Evolutionary conservation across 1,140 invertebrate genomes (phyloP).

Genomic region (Coptotermes formosanus): DNA sequence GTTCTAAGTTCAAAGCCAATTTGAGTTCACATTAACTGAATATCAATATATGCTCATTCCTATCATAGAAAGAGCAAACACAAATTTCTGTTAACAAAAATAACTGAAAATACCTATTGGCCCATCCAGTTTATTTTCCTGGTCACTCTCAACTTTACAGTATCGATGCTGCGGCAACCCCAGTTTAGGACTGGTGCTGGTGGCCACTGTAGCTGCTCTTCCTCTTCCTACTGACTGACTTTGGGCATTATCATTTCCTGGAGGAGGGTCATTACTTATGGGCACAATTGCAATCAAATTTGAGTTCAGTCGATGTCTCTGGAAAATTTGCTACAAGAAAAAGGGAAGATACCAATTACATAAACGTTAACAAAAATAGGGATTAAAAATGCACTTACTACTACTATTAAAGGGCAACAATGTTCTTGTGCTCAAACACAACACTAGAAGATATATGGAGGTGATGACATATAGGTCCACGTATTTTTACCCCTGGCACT

Average conservation of each 20-base stretch:
- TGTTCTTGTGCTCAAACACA: no score
- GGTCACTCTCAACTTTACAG: slow-evolving; percentile 22
- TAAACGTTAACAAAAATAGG: no score
- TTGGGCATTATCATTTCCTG: neutral
- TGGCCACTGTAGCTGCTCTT: neutral
- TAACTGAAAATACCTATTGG: neutral
- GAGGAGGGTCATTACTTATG: slow-evolving; percentile 22
- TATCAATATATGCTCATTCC: no score
- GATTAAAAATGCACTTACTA: no score
- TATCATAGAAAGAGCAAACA: no score
- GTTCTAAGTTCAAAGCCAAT: no score
- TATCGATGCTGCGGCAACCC: slow-evolving; percentile 30
- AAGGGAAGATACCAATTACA: neutral
- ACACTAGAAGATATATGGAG: no score
- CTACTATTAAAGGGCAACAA: no score
- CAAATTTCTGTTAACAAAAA: no score
- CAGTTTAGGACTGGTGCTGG: slow-evolving; percentile 23
- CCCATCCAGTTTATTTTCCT: neutral
- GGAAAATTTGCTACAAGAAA: neutral
- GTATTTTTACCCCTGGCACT: no score
- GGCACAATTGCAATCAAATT: slow-evolving; percentile 31
- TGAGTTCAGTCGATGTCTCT: slow-evolving; percentile 24
- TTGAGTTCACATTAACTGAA: no score
- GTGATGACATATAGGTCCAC: no score
- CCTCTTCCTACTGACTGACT: neutral